Evolutionary conservation across 2,797 vertebrate species (phyloP), one percentile per base, ranked within the genome.

Genomic region (Centropyge bicolor): DNA sequence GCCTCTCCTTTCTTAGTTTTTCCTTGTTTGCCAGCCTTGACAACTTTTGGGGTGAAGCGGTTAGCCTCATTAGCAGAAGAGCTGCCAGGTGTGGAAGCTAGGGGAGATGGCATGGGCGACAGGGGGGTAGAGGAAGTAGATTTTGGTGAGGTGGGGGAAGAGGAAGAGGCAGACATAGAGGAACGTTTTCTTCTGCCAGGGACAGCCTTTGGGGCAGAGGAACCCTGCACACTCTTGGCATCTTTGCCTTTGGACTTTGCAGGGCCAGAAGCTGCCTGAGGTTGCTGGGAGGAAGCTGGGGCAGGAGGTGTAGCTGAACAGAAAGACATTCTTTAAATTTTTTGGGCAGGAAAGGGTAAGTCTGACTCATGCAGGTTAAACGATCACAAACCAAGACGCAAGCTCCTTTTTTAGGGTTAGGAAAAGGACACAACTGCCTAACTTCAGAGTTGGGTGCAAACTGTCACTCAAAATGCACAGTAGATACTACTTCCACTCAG

Each of bases 141-240:
- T 85, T 95, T 96, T 55, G 95, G 95, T 55, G 95, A 96, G 19
- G 93, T 92, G 49, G 96, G 94, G 74, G 95, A 95, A 6, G 94
- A 86, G n/a, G 93, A 92, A 11, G 89, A 92, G 76, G 93, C 86
- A 87, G 95, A 95, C 78, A 92, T 85, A 41, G 95, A 94, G 16
- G 95, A 94, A n/a, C 92, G 95, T 89, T 96, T 96, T 83, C 93
- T 95, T 94, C 93, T 93, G 85, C 94, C 89, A 65, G 94, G 93
- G 73, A 95, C 92, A 68, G 96, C 93, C 80, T 95, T 95, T 90
- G 94, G 95, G 94, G 88, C 87, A 74, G 92, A 93, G 77, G 95
- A 57, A 64, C 92, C 89, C 78, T 91, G 87, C 7, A 65, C 87
- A 91, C 79, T 80, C 82, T 96, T 95, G 78, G 92, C 87, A 93